These are phyloP conservation scores for Aselliscus stoliczkanus DNA, from an alignment of 2,797 vertebrate species.

Conservation along the genomic window DNA sequence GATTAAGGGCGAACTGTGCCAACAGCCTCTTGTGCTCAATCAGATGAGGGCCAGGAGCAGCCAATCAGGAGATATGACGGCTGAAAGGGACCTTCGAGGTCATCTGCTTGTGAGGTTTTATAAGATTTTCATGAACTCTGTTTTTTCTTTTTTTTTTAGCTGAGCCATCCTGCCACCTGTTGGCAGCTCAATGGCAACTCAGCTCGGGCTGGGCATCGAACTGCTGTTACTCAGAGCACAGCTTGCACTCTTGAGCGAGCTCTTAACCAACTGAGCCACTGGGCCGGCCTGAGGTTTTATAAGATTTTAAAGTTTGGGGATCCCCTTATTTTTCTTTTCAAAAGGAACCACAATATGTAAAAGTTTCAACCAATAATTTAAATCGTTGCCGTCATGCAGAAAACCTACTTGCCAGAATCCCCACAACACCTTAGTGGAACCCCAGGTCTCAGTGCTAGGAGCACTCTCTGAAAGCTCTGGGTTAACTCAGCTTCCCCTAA, in stretches of 20 bases:
- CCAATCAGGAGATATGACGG: background rate
- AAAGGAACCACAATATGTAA: background rate
- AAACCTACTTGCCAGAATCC: background rate
- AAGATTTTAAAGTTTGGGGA: background rate
- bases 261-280: too few relatives aligned
- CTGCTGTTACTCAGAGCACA: too few relatives aligned
- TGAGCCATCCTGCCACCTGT: too few relatives aligned
- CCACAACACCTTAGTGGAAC: background rate
- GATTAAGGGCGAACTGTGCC: conserved; percentile 73
- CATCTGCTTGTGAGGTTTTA: background rate
- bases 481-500: accelerated
- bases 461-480: background rate
- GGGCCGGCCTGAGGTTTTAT: background rate
- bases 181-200: too few relatives aligned
- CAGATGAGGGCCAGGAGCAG: background rate
- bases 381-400: background rate
- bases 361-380: background rate
- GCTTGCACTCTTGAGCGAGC: too few relatives aligned
- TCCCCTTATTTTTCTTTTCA: background rate
- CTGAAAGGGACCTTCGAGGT: too few relatives aligned
- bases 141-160: too few relatives aligned
- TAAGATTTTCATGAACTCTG: too few relatives aligned
- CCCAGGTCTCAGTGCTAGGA: background rate
- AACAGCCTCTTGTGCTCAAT: accelerated
- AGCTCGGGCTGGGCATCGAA: too few relatives aligned